Evolutionary conservation across 2,797 vertebrate species (phyloP).

Genomic region (Bradypodion pumilum): DNA sequence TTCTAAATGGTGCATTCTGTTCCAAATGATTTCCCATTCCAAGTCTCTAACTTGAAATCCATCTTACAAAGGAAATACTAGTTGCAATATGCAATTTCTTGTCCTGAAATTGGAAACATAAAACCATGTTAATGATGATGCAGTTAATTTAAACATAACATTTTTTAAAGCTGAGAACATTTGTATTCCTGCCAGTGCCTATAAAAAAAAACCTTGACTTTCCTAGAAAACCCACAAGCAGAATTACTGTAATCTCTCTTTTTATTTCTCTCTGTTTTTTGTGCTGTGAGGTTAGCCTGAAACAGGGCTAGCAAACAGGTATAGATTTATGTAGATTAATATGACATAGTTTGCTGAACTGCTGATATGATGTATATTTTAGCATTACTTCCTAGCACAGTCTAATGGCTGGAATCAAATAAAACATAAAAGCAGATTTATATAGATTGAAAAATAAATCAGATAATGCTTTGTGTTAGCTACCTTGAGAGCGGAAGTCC

Average conservation of each 20-base stretch:
- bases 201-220: slow-evolving; percentile 44
- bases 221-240: slow-evolving; percentile 58
- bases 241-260: slow-evolving; percentile 56
- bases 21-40: slow-evolving; percentile 57
- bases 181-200: slow-evolving; percentile 46
- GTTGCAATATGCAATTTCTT: slow-evolving; percentile 48
- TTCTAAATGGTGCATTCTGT: slow-evolving; percentile 60
- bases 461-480: slow-evolving; percentile 75
- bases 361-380: slow-evolving; percentile 70
- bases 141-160: slow-evolving; percentile 46
- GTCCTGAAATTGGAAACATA: slow-evolving; percentile 58
- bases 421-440: slow-evolving; percentile 78
- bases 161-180: slow-evolving; percentile 45
- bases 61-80: slow-evolving; percentile 58
- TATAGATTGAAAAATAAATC: slow-evolving; percentile 76
- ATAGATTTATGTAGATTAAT: slow-evolving; percentile 77
- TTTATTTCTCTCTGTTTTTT: slow-evolving; percentile 50
- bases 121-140: slow-evolving; percentile 52
- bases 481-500: slow-evolving; percentile 60
- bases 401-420: slow-evolving; percentile 78
- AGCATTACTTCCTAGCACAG: slow-evolving; percentile 74
- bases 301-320: slow-evolving; percentile 63
- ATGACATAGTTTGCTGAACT: slow-evolving; percentile 69
- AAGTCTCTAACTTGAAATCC: slow-evolving; percentile 60
- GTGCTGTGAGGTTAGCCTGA: slow-evolving; percentile 51